Evolutionary conservation across 2,888 invertebrate species (phyloP).

Genomic region (Chymomyza fuscimana): DNA sequence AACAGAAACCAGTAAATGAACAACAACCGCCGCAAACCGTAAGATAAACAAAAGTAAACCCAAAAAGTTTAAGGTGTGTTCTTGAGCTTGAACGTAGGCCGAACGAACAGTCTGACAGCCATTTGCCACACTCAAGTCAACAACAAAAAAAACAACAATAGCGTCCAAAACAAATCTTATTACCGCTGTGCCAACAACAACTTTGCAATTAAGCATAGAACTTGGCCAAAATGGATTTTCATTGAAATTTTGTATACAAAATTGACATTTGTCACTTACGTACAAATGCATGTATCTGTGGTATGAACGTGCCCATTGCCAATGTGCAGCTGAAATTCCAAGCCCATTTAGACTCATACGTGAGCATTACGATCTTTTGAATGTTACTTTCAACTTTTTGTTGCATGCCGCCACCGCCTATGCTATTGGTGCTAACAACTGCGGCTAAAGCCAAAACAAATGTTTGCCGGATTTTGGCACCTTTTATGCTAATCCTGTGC

Average conservation of each 20-base stretch:
- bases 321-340: conserved; percentile 41
- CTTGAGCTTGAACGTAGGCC: conserved; percentile 75
- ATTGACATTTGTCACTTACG: conserved; percentile 69
- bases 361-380: background rate
- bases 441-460: conserved; percentile 11
- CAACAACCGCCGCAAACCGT: conserved; percentile 36
- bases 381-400: conserved; percentile 1
- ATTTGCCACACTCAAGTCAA: conserved; percentile 22
- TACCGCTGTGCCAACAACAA: background rate
- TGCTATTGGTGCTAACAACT: no score
- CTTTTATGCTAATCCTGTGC: conserved; percentile 48
- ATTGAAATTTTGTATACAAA: conserved; percentile 56
- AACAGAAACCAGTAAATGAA: conserved; percentile 7
- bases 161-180: background rate
- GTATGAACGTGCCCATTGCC: conserved; percentile 49
- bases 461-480: conserved; percentile 65
- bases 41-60: conserved; percentile 32
- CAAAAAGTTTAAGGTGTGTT: conserved; percentile 75
- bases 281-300: no score
- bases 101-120: conserved; percentile 11
- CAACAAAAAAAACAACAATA: conserved; percentile 32
- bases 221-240: background rate
- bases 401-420: background rate
- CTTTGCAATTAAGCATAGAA: background rate
- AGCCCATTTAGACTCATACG: background rate